These are phyloP conservation scores for Papilio aristodemus DNA, from an alignment of 1,140 invertebrate species.

Conservation along the genomic window DNA sequence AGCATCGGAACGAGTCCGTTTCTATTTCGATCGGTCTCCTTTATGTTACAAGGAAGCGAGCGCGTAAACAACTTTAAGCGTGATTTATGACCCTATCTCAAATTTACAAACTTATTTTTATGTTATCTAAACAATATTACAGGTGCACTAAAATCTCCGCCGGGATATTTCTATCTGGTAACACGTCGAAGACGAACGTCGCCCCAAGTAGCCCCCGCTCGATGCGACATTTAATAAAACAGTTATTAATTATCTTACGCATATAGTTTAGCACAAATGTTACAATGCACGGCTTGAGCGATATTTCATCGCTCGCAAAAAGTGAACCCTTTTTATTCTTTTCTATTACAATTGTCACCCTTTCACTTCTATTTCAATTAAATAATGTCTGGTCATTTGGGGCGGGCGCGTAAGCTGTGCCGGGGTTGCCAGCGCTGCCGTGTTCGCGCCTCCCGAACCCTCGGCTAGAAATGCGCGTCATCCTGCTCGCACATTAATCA, in stretches of 20 bases:
- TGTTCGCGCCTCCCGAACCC: constrained; percentile 69
- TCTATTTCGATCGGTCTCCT: constrained; percentile 60
- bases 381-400: constrained; percentile 81
- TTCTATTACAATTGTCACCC: constrained; percentile 80
- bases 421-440: constrained; percentile 45
- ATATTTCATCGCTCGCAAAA: constrained; percentile 77
- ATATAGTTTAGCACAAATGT: constrained; percentile 71
- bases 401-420: constrained; percentile 43
- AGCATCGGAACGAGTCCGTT: constrained; percentile 61
- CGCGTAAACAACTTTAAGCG: constrained; percentile 63
- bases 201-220: not conserved
- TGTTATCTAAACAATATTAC: constrained; percentile 48
- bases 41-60: constrained; percentile 66
- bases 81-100: constrained; percentile 62
- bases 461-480: constrained; percentile 70
- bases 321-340: constrained; percentile 70
- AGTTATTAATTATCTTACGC: constrained; percentile 46
- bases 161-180: not conserved
- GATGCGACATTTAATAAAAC: constrained; percentile 33
- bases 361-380: constrained; percentile 79
- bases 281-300: constrained; percentile 73
- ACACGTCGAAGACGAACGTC: not conserved
- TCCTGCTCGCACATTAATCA: constrained; percentile 78
- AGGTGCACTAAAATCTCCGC: constrained; percentile 30
- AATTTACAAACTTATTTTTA: constrained; percentile 51